Conservation (phyloP, 2,888 invertebrate genomes). For the Cheilosia impressa region DNA sequence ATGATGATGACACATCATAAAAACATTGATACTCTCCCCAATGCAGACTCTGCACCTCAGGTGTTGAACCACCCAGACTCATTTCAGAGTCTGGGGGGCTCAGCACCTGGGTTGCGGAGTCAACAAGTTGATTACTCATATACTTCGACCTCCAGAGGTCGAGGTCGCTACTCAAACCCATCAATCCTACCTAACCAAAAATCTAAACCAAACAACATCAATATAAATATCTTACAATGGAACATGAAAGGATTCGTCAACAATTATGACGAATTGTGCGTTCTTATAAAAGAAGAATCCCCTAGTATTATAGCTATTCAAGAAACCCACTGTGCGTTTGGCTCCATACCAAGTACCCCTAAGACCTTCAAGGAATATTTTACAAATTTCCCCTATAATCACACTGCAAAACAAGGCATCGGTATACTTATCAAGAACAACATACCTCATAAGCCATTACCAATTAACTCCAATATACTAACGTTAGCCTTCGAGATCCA, state of each 20-base stretch:
- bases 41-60: too few species aligned
- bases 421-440: conserved; percentile 29
- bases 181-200: too few species aligned
- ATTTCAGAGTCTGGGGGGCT: too few species aligned
- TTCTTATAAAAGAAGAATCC: conserved; percentile 21
- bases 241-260: conserved; percentile 30
- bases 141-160: too few species aligned
- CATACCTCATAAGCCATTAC: too few species aligned
- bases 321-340: conserved; percentile 58
- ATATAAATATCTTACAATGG: conserved; percentile 11
- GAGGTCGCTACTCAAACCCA: too few species aligned
- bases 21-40: not conserved
- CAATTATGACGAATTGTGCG: conserved; percentile 14
- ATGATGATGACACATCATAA: not conserved
- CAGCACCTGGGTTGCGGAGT: too few species aligned
- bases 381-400: conserved; percentile 21
- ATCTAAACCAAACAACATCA: too few species aligned
- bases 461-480: conserved; percentile 40
- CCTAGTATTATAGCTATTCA: conserved; percentile 65
- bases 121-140: not conserved
- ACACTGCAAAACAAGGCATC: too few species aligned
- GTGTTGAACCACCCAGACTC: too few species aligned
- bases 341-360: conserved; percentile 13
- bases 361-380: conserved; percentile 46
- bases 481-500: too few species aligned